Evolutionary conservation across 1,140 invertebrate genomes (phyloP), one percentile per base, ranked within the genome.

Genomic region (Pygmarrhopalites habei): DNA sequence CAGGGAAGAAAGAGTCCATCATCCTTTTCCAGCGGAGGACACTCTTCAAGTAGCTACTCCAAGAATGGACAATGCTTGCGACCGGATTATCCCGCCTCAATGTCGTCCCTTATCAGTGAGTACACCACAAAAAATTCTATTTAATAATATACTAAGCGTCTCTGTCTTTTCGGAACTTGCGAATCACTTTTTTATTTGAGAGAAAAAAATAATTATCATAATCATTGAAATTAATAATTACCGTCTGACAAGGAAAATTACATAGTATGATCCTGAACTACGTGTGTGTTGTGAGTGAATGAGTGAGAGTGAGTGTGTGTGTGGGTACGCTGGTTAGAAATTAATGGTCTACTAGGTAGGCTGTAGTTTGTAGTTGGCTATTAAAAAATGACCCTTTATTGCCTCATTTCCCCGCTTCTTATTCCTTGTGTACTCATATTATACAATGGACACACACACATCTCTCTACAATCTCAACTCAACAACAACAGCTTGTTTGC

Each of bases 1-100:
- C n/a, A 52, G 49, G 61, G 58, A 57, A 63, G 61, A 43, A 58
- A 59, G 41, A 67, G 65, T 35, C 65, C 65, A 35, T 35, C 51
- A n/a, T n/a, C n/a, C n/a, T n/a, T n/a, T n/a, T 62, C 58, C 46
- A 60, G 65, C 57, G 51, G 62, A 39, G 65, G 65, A 63, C 60
- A 63, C 43, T 67, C 65, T 25, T 62, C 60, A 35, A 55, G 58
- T 30, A 51, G 57, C 30, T 60, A 52, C 25, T 55, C 61, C 21
- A 58, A 49, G 10, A 67, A 67, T 67, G 65, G 65, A 23, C 65
- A 67, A 41, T 52, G 60, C 55, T 58, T 66, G 35, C 65, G 65
- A 32, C 62, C 65, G 43, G 65, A 67, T 58, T 15, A 35, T 35
- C 65, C 65, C 47, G 29, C 65, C 21, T 63, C 65, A 51, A 60